Percentiles rank a stretch among this genome's conserved stretches.
Evolutionary conservation across 2,113 vertebrate genomes (phyloP).

Genomic region (Muntiacus reevesi): DNA sequence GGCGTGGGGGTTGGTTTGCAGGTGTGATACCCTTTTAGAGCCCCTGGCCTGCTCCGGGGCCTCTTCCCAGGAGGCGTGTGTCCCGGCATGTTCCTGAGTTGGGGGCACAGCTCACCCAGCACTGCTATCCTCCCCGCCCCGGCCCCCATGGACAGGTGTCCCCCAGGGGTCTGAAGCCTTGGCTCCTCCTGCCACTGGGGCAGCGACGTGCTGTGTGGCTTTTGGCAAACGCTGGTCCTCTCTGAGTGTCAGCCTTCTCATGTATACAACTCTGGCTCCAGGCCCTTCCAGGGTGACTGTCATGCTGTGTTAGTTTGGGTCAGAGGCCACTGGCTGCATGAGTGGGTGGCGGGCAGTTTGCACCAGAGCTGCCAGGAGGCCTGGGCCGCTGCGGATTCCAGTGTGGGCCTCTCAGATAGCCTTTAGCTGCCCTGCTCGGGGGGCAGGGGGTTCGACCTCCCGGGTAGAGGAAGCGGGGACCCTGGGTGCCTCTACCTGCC

Average conservation of each 20-base stretch:
- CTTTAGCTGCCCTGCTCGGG: rapidly evolving
- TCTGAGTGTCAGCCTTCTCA: background rate
- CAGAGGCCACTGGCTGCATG: rapidly evolving
- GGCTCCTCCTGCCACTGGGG: background rate
- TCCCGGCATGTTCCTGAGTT: background rate
- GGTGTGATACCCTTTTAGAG: background rate
- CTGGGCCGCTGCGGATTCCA: rapidly evolving
- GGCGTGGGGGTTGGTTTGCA: background rate
- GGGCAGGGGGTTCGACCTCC: background rate
- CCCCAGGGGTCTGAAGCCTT: background rate
- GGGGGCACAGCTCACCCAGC: background rate
- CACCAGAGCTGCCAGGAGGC: rapidly evolving
- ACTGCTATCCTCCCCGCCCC: too few species aligned
- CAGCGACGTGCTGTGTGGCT: background rate
- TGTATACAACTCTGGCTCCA: background rate
- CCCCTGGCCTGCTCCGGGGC: background rate
- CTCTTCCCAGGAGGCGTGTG: background rate
- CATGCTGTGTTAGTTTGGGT: rapidly evolving
- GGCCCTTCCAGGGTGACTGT: rapidly evolving
- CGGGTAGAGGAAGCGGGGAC: background rate
- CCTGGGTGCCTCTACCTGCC: background rate
- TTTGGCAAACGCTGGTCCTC: background rate
- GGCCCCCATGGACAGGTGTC: background rate
- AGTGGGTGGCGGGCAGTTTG: background rate
- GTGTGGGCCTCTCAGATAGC: rapidly evolving